Evolutionary conservation across 1,140 invertebrate genomes (phyloP).

Genomic region (Nymphalis io): DNA sequence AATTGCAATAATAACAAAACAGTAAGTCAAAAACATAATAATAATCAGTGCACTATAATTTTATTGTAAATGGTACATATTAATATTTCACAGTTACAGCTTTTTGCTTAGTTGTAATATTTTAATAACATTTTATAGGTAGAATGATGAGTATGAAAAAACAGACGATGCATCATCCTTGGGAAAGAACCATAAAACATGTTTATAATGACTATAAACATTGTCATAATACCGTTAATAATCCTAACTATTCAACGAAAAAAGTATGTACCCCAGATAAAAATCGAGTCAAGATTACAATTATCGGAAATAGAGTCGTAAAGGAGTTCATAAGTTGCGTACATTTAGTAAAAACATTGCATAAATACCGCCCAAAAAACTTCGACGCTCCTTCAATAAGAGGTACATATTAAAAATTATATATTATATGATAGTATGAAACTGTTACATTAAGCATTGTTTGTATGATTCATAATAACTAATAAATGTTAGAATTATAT

Average conservation of each 20-base stretch:
- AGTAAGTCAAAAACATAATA: no score
- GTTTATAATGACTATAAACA: slow-evolving; percentile 49
- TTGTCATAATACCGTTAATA: slow-evolving; percentile 63
- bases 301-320: slow-evolving; percentile 63
- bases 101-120: background rate
- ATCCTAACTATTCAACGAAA: slow-evolving; percentile 52
- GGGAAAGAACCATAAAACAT: slow-evolving; percentile 58
- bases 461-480: no score
- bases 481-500: no score
- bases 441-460: no score
- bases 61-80: no score
- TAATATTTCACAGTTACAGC: background rate
- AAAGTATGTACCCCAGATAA: slow-evolving; percentile 35
- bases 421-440: no score
- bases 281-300: slow-evolving; percentile 52
- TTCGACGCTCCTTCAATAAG: slow-evolving; percentile 62
- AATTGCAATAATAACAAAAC: no score
- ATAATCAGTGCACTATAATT: no score
- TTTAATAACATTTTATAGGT: background rate
- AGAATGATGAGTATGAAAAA: slow-evolving; percentile 16
- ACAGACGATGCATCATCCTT: slow-evolving; percentile 53
- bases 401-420: slow-evolving; percentile 46
- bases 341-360: slow-evolving; percentile 58
- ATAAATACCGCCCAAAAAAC: slow-evolving; percentile 58
- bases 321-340: slow-evolving; percentile 67